A percentile compares a stretch with the other conserved stretches of the same genome.
These are phyloP conservation scores for Odontomyia ornata DNA, from an alignment of 2,888 invertebrate genomes.

Conservation along the genomic window DNA sequence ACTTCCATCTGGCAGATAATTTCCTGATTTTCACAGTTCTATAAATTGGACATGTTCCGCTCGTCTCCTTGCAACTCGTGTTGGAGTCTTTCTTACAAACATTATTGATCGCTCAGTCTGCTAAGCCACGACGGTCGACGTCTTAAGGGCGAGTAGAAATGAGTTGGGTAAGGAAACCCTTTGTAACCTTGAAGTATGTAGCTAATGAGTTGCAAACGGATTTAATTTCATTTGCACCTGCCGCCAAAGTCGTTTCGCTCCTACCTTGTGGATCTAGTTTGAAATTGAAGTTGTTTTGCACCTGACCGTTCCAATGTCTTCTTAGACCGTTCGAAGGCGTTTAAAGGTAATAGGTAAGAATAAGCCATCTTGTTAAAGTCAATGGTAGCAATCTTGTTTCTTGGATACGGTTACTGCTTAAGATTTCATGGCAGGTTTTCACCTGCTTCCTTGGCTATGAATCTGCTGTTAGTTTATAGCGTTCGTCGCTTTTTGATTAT, in stretches of 20 bases:
- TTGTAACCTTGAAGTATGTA: slow-evolving; percentile 1
- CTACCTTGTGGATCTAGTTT: slow-evolving; percentile 15
- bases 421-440: not conserved
- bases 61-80: not conserved
- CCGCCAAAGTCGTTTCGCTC: not conserved
- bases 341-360: not conserved
- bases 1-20: slow-evolving; percentile 35
- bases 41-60: slow-evolving; percentile 29
- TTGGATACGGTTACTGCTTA: not conserved
- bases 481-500: not conserved
- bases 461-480: not conserved
- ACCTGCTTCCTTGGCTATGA: not conserved
- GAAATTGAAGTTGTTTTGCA: not conserved
- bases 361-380: not conserved
- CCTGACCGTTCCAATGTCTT: not conserved
- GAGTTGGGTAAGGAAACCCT: slow-evolving; percentile 3
- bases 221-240: slow-evolving; percentile 45
- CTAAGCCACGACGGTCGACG: not conserved
- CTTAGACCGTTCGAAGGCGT: not conserved
- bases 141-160: not conserved
- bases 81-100: no score
- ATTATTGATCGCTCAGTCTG: not conserved
- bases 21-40: slow-evolving; percentile 33
- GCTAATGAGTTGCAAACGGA: slow-evolving; percentile 38
- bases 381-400: not conserved